Percentiles rank a stretch among this genome's conserved stretches.
Evolutionary conservation across 2,797 vertebrate genomes (phyloP).

Genomic region (Phrynocephalus guinanensis): DNA sequence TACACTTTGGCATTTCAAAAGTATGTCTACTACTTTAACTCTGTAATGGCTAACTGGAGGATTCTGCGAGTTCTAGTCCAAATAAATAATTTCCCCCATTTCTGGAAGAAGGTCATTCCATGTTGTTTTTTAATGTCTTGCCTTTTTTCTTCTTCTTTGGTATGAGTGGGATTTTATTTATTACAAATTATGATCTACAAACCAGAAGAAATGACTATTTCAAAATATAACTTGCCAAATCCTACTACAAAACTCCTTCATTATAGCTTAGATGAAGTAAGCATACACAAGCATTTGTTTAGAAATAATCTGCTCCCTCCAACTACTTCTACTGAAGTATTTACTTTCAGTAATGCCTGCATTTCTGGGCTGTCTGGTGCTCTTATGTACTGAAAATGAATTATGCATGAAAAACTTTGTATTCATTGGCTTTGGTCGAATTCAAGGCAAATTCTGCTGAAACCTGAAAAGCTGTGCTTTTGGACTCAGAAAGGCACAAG

Average conservation of each 20-base stretch:
- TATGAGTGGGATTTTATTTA: not conserved
- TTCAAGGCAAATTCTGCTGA: not conserved
- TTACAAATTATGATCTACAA: not conserved
- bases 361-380: not conserved
- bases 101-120: not conserved
- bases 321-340: not conserved
- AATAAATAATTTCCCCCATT: not conserved
- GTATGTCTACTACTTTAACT: not conserved
- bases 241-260: not conserved
- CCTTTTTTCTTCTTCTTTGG: too few relatives aligned
- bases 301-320: too few relatives aligned
- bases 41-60: not conserved
- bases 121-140: not conserved
- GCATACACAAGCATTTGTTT: not conserved
- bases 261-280: not conserved
- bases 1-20: not conserved
- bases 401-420: not conserved
- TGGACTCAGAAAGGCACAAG: not conserved
- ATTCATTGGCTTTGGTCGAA: not conserved
- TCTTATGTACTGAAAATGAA: not conserved
- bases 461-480: not conserved
- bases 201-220: not conserved
- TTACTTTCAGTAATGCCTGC: not conserved
- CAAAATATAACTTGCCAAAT: not conserved
- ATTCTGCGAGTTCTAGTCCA: not conserved